These are phyloP conservation scores for Gryllus bimaculatus DNA, from an alignment of 1,140 invertebrate genomes.

Conservation along the genomic window DNA sequence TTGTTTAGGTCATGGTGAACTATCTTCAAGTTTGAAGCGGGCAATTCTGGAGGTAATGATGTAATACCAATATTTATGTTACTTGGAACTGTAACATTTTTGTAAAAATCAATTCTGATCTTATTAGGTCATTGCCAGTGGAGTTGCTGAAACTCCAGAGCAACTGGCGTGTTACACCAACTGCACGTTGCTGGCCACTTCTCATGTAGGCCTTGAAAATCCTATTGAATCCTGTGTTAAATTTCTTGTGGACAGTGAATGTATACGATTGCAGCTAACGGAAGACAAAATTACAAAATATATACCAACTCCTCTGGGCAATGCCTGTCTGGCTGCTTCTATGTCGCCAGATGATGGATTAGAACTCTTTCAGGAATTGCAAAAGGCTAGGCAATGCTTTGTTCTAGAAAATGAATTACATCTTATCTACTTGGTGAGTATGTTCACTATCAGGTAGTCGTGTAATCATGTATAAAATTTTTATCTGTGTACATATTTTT, in stretches of 20 bases:
- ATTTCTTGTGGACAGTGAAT: slow-evolving; percentile 48
- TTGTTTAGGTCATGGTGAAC: slow-evolving; percentile 61
- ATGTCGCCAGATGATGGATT: slow-evolving; percentile 87
- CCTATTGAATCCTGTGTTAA: slow-evolving; percentile 44
- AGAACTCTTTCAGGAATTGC: slow-evolving; percentile 78
- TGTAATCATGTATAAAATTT: too few species aligned
- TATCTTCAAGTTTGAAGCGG: slow-evolving; percentile 47
- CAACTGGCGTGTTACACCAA: slow-evolving; percentile 71
- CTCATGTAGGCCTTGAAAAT: slow-evolving; percentile 28
- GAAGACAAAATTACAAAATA: slow-evolving; percentile 36
- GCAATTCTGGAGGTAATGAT: slow-evolving; percentile 47
- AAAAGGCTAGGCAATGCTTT: slow-evolving; percentile 79
- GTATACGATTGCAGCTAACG: slow-evolving; percentile 32
- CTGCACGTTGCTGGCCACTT: slow-evolving; percentile 59
- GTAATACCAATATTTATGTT: not conserved
- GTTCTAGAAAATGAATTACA: slow-evolving; percentile 92
- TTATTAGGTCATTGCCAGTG: slow-evolving; percentile 72
- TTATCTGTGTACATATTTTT: too few species aligned
- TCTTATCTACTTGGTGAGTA: slow-evolving; percentile 75
- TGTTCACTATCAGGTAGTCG: too few species aligned
- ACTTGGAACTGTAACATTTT: not conserved
- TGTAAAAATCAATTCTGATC: too few species aligned
- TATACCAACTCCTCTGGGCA: slow-evolving; percentile 75
- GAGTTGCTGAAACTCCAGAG: slow-evolving; percentile 57
- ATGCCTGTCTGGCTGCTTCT: slow-evolving; percentile 85